A percentile compares a stretch with the other conserved stretches of the same genome.
phyloP scores from a whole-genome alignment of 2,113 vertebrate species.

The Danionella cerebrum region DNA sequence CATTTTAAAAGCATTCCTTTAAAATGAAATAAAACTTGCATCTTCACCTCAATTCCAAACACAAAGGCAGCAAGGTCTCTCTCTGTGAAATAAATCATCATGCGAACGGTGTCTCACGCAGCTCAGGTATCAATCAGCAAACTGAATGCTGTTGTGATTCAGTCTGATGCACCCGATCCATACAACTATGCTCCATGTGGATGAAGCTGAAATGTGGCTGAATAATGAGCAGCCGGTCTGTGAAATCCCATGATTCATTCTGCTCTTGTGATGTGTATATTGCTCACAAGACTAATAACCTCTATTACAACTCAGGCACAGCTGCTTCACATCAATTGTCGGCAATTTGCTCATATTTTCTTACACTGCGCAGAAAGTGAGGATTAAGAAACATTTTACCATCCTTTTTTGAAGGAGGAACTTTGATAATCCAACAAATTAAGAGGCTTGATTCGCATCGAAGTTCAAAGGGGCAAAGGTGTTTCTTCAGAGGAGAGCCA shows the following conservation, averaged over 20 bases:
- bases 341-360: not conserved
- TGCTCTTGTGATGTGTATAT: constrained; percentile 9
- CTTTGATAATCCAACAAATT: not conserved
- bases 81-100: not conserved
- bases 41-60: not conserved
- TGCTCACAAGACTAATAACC: constrained; percentile 25
- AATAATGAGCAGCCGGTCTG: constrained; percentile 8
- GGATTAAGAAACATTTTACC: not conserved
- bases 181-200: not conserved
- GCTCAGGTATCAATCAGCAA: not conserved
- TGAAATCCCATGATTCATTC: constrained; percentile 9
- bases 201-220: constrained; percentile 5
- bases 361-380: not conserved
- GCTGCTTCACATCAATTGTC: not conserved
- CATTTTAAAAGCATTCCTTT: no score
- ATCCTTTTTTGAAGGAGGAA: not conserved
- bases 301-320: not conserved
- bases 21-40: no score
- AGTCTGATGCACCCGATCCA: not conserved
- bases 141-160: not conserved
- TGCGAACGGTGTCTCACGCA: not conserved
- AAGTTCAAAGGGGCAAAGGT: no score
- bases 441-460: not conserved
- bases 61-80: not conserved
- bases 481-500: no score